Evolutionary conservation across 1,140 invertebrate species (phyloP), one percentile per base, ranked within the genome.

Genomic region (Aradophagus sp.): DNA sequence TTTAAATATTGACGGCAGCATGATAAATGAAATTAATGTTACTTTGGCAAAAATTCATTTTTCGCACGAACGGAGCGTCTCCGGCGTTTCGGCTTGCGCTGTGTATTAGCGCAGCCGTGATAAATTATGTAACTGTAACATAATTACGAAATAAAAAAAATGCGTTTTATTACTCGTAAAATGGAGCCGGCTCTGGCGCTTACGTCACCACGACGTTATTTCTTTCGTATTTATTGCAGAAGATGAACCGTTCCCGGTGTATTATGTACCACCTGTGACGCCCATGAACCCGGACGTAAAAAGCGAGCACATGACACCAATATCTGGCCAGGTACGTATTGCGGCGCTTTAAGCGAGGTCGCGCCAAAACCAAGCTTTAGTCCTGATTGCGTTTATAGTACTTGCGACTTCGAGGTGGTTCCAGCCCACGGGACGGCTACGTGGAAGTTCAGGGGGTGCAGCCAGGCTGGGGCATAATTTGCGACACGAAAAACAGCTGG

Each of bases 391-490:
- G 10, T 66, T 80, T 79, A 26, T 78, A 89, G 83, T 55, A 77
- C 11, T 42, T 89, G 35, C 75, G 89, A 19, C 75, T 90, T 7
- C 79, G 88, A 17, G 88, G 86, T 6, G 87, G 88, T 11, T 75
- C 80, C 0, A 82, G 77, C 15, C 83, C 83, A 14, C 78, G 79
- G 48, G 86, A 88, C 41, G 89, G 88, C 3, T 89, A 88, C 42
- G 80, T 89, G 1, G 87, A 89, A 75, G 83, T 89, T 11, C 81
- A 86, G 68, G 81, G 84, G 5, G 58, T 53, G 4, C 67, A 76
- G 32, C 77, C 82, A 17, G 81, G 85, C 4, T 89, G 89, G 89
- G 87, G 87, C 14, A 66, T 86, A 5, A 80, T 89, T 48, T 89
- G 88, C 32, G 88, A 89, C 73, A 72, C 80, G 1, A 77, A 68